These are phyloP conservation scores for Caenorhabditis uteleia DNA, from an alignment of 2,888 invertebrate genomes.

Conservation along the genomic window DNA sequence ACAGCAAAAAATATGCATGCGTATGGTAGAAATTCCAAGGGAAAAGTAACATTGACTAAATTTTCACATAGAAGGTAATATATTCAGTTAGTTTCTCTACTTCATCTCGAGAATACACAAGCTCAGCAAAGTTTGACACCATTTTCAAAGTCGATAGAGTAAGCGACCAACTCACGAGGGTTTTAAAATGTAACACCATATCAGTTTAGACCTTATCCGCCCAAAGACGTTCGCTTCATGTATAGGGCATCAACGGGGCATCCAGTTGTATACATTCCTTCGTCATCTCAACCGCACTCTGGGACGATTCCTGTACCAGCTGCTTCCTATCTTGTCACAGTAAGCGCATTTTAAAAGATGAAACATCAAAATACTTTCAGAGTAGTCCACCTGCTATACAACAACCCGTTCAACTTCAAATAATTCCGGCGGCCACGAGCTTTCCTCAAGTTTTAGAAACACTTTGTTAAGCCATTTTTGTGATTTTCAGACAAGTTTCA, in stretches of 20 bases:
- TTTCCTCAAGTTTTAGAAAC: background rate
- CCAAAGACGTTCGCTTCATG: conserved; percentile 25
- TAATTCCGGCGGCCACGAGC: background rate
- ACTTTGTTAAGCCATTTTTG: too few relatives aligned
- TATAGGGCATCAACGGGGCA: conserved; percentile 37
- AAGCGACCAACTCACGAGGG: too few relatives aligned
- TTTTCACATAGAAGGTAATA: too few relatives aligned
- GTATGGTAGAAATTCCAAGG: too few relatives aligned
- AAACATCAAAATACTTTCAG: background rate
- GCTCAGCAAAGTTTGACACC: too few relatives aligned
- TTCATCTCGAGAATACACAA: too few relatives aligned
- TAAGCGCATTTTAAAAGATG: conserved; percentile 8
- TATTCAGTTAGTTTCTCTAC: too few relatives aligned
- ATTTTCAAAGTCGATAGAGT: too few relatives aligned
- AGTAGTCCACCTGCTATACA: conserved; percentile 7
- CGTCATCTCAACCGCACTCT: conserved; percentile 4
- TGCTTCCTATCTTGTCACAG: conserved; percentile 47
- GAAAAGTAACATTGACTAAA: too few relatives aligned
- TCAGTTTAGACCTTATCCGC: conserved; percentile 34
- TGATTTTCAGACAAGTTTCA: too few relatives aligned
- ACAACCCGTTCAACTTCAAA: conserved; percentile 22
- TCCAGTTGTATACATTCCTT: conserved; percentile 41
- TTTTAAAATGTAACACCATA: too few relatives aligned
- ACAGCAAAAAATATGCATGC: background rate
- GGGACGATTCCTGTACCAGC: conserved; percentile 29